These are phyloP conservation scores for Xanthorhoe designata DNA, from an alignment of 2,888 invertebrate species.

Conservation along the genomic window DNA sequence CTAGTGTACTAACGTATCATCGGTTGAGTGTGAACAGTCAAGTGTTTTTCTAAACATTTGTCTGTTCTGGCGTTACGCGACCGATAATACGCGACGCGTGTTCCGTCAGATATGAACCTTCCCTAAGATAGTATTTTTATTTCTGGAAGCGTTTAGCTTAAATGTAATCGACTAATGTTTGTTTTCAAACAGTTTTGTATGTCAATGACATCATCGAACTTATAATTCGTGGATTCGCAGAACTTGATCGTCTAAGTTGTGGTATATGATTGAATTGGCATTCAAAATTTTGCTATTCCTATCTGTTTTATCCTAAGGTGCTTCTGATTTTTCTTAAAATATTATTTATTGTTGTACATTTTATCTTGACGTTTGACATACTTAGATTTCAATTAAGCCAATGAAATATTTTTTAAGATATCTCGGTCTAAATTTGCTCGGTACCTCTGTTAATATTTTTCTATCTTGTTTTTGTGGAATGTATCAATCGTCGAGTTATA, in stretches of 20 bases:
- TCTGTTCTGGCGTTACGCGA: too few species aligned
- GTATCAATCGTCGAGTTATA: constrained; percentile 15
- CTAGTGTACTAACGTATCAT: too few species aligned
- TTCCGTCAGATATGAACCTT: too few species aligned
- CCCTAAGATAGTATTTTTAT: neutral
- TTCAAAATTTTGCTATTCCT: constrained; percentile 16
- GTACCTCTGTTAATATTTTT: neutral
- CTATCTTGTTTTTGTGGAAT: neutral
- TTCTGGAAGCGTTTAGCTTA: neutral
- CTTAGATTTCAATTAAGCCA: neutral
- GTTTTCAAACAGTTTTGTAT: neutral
- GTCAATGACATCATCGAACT: neutral
- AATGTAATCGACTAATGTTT: neutral
- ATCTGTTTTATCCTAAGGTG: constrained; percentile 39
- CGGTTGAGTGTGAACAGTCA: too few species aligned
- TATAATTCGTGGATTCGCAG: too few species aligned
- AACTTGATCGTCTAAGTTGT: neutral
- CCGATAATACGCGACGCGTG: too few species aligned
- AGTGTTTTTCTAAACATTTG: too few species aligned
- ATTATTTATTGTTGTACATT: constrained; percentile 35
- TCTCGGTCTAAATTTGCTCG: neutral
- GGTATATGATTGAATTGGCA: neutral
- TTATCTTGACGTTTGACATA: constrained; percentile 16
- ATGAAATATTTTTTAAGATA: neutral
- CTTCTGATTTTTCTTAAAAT: constrained; percentile 38